These are phyloP conservation scores for Bolinopsis microptera DNA, from an alignment of 37 sponge, comb jelly and placozoan genomes.

Conservation along the genomic window DNA sequence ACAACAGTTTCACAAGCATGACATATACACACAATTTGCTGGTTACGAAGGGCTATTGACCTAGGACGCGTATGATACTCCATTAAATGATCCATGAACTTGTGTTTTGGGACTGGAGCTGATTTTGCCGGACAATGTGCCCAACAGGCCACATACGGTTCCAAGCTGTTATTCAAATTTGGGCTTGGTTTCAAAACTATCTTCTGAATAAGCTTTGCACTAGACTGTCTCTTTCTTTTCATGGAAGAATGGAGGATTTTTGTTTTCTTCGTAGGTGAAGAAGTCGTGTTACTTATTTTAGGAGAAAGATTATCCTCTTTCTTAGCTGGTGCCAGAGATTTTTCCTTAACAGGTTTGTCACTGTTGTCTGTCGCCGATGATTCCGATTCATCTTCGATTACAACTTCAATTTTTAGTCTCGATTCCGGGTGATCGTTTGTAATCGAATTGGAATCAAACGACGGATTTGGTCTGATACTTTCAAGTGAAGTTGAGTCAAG, in stretches of 20 bases:
- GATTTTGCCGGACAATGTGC: slow-evolving; percentile 1
- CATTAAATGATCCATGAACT: slow-evolving; percentile 37
- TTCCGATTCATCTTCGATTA: too few species aligned
- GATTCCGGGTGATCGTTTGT: too few species aligned
- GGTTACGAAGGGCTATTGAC: not conserved
- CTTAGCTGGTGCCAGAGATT: too few species aligned
- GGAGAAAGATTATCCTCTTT: too few species aligned
- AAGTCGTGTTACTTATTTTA: too few species aligned
- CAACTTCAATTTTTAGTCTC: too few species aligned
- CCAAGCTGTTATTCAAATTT: not conserved
- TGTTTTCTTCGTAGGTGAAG: not conserved
- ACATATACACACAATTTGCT: slow-evolving; percentile 43
- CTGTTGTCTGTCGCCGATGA: too few species aligned
- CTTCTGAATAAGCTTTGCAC: not conserved
- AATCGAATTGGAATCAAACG: too few species aligned
- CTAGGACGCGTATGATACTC: not conserved
- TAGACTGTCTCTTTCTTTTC: not conserved
- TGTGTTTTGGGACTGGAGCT: not conserved
- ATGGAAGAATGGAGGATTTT: not conserved
- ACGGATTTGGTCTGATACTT: too few species aligned
- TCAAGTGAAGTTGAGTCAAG: too few species aligned
- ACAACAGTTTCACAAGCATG: slow-evolving; percentile 37
- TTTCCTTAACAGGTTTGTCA: too few species aligned
- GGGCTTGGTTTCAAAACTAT: not conserved
- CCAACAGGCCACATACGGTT: slow-evolving; percentile 14